Percentiles rank a stretch among this genome's conserved stretches.
Conservation (phyloP, 1,140 invertebrate species). For the Bombus superbus region DNA sequence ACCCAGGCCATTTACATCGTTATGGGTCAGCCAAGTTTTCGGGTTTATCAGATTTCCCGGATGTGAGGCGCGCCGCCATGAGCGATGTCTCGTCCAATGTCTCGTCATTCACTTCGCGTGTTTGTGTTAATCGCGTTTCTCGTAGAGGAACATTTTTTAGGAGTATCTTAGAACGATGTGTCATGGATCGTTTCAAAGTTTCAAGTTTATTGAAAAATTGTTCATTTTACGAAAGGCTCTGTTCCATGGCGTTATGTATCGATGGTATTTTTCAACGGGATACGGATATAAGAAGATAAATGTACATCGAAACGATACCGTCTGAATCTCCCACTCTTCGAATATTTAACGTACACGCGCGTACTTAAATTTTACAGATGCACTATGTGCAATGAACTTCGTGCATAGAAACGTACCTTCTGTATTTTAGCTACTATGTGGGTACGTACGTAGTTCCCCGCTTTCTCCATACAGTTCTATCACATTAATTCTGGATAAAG, state of each 20-base stretch:
- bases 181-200: not conserved
- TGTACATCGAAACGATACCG: too few species aligned
- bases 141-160: not conserved
- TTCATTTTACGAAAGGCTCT: too few species aligned
- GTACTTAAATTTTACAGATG: not conserved
- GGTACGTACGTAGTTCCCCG: not conserved
- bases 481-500: conserved; percentile 14
- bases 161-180: not conserved
- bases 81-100: not conserved
- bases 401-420: not conserved
- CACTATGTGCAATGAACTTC: not conserved
- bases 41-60: not conserved
- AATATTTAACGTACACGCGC: not conserved
- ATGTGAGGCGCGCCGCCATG: not conserved
- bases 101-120: not conserved
- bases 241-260: too few species aligned
- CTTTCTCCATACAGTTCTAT: conserved; percentile 4
- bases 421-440: not conserved
- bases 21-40: not conserved
- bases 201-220: not conserved
- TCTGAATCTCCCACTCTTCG: not conserved
- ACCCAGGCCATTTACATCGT: conserved; percentile 9
- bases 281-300: too few species aligned
- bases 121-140: not conserved
- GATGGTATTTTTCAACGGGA: too few species aligned